These are phyloP conservation scores for Lepeophtheirus nordmannii DNA, from an alignment of 2,888 invertebrate species.

Conservation along the genomic window DNA sequence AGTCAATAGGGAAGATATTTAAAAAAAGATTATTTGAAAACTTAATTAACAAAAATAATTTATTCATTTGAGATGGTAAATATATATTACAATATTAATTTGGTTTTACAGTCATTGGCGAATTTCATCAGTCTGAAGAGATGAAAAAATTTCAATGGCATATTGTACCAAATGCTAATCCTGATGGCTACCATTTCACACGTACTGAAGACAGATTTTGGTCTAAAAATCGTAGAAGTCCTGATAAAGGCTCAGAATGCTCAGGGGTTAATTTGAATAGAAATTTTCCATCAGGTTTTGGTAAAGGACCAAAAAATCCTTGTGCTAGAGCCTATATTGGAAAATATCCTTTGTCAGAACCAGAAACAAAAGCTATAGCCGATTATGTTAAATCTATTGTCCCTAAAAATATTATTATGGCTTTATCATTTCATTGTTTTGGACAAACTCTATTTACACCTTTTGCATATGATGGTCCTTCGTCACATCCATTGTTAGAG, in stretches of 20 bases:
- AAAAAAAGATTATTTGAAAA: background rate
- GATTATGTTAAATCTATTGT: background rate
- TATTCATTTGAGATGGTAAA: no score
- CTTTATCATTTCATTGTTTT: constrained; percentile 4
- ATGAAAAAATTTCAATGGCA: background rate
- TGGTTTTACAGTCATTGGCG: no score
- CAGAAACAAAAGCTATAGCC: background rate
- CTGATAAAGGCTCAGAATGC: background rate
- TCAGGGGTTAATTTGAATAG: background rate
- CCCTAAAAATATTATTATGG: background rate
- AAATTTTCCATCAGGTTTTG: constrained; percentile 1
- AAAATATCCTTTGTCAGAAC: background rate
- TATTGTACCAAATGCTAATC: background rate
- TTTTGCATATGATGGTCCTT: background rate
- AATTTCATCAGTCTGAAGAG: no score
- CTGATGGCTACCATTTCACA: background rate
- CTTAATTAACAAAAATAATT: no score
- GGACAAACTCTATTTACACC: background rate
- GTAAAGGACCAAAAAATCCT: background rate
- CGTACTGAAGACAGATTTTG: background rate
- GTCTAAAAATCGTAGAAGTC: background rate
- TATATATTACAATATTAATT: no score
- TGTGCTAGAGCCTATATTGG: background rate
- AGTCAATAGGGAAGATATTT: background rate
- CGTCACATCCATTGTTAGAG: no score